Conservation (phyloP, 1,140 invertebrate species). For the Lucilia sericata region DNA sequence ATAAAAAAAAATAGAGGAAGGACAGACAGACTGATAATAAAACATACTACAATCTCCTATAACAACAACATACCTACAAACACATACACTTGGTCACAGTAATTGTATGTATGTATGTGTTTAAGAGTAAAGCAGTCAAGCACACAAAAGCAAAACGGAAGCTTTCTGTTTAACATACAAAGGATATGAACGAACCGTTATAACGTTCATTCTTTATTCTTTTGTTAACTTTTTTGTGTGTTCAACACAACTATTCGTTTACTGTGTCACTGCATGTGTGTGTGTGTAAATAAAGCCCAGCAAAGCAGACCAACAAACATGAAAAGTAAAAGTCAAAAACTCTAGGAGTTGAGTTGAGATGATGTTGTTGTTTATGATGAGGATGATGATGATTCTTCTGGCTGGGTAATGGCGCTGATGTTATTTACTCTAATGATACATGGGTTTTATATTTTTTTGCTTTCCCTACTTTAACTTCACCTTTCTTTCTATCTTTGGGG, state of each 20-base stretch:
- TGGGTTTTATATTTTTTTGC: not conserved
- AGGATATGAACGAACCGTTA: constrained; percentile 13
- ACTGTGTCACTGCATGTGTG: not conserved
- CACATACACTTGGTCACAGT: not conserved
- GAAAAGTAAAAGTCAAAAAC: constrained; percentile 23
- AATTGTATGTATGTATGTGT: not conserved
- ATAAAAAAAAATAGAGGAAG: constrained; percentile 3
- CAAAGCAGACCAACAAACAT: not conserved
- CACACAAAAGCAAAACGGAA: constrained; percentile 26
- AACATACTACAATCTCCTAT: not conserved
- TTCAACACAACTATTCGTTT: not conserved
- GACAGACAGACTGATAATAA: not conserved
- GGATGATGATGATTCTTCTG: no score
- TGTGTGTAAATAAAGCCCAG: not conserved
- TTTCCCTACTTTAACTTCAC: not conserved
- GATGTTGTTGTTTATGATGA: no score
- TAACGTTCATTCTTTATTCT: not conserved
- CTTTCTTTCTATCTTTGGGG: not conserved
- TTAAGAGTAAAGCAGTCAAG: not conserved
- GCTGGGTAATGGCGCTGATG: not conserved
- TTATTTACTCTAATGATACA: not conserved
- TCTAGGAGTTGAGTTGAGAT: not conserved
- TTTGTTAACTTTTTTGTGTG: not conserved
- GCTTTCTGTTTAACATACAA: constrained; percentile 19
- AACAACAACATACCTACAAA: not conserved